Conservation (phyloP, 2,888 invertebrate genomes). For the Drosophila sordidapex region DNA sequence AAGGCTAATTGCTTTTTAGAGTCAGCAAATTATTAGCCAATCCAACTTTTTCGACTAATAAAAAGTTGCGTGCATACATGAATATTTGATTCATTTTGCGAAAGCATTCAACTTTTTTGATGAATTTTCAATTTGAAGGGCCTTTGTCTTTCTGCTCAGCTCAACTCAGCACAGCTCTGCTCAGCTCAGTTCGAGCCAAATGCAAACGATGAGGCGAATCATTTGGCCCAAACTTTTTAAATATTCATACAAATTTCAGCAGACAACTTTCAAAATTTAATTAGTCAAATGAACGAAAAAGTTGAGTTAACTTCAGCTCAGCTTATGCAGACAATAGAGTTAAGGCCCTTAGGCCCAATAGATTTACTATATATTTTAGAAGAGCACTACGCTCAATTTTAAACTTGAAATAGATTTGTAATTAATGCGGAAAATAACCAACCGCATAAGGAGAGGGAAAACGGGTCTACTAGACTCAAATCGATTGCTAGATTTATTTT, state of each 20-base stretch:
- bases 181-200: neutral
- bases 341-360: conserved; percentile 19
- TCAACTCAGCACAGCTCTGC: neutral
- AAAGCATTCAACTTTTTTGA: conserved; percentile 75
- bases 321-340: conserved; percentile 41
- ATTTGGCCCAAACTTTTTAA: conserved; percentile 70
- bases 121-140: conserved; percentile 80
- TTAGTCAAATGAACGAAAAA: conserved; percentile 78
- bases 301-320: conserved; percentile 42
- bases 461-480: neutral
- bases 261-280: conserved; percentile 72
- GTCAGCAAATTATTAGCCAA: conserved; percentile 68
- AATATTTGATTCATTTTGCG: conserved; percentile 76
- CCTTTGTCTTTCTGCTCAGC: conserved; percentile 59
- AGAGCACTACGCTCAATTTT: conserved; percentile 15
- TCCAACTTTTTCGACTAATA: conserved; percentile 72
- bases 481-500: neutral
- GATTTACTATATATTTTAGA: conserved; percentile 38
- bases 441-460: neutral
- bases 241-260: conserved; percentile 75
- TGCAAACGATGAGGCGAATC: conserved; percentile 50
- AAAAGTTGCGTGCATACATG: conserved; percentile 74
- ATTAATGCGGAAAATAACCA: conserved; percentile 59
- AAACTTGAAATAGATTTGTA: conserved; percentile 68
- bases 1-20: conserved; percentile 70